Base-by-base conservation (phyloP, 2,888 invertebrate species). In the Hypomecis punctinalis region DNA sequence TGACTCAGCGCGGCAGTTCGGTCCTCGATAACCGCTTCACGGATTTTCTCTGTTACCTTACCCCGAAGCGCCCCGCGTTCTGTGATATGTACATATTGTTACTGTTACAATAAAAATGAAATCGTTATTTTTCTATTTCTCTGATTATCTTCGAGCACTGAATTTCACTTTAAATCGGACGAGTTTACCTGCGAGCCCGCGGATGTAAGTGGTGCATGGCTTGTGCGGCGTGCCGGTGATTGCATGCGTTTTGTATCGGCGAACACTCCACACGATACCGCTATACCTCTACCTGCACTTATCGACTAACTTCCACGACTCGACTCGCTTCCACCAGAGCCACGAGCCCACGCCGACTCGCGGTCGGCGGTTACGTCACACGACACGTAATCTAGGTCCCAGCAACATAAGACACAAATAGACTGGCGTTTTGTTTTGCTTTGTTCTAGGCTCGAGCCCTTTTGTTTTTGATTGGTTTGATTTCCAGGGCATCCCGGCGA, bases 1-100 rank as follows among this genome's bases (percentile, higher is more conserved):
- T 84, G 82, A 78, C 83, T 83, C 83, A 80, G 82, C 83, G 84
- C 84, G 86, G 81, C 82, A 74, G 76, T 76, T 76, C 77, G 82
- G 82, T 81, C 53, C 82, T 78, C 74, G 76, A 80, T 82, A 83
- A 82, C 85, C 87, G 84, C 84, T 83, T 83, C 84, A 83, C 84
- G 82, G 83, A 85, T 80, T 77, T 79, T 77, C 76, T 76, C 71
- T 77, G 78, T 79, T 79, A 62, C 81, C 82, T 80, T 82, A 84
- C 89, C 92, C 91, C 90, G 87, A 90, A 91, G 90, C 91, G 93
- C 92, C 91, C 91, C 92, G 92, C 92, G 93, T 91, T 91, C 92
- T 93, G 92, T 93, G 93, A 93, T 93, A 92, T 89, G 89, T 90
- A 89, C 86, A 90, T 90, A 90, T 88, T 91, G 90, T 93, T 93